Evolutionary conservation across 1,140 invertebrate species (phyloP).

Genomic region (Drosophila erecta): DNA sequence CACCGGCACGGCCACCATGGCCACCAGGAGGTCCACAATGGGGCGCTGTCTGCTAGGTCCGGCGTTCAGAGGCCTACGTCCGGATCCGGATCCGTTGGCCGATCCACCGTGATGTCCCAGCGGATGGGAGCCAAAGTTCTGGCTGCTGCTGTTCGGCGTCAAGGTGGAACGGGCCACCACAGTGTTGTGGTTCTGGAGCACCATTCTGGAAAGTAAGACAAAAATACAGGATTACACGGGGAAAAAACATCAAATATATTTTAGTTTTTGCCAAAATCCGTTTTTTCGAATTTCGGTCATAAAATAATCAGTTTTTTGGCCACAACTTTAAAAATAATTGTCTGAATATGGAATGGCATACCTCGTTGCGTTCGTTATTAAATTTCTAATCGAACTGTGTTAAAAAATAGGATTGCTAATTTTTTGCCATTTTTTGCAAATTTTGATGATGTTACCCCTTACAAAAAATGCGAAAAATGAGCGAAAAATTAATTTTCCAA

Average conservation of each 20-base stretch:
- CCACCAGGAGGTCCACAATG: slow-evolving; percentile 75
- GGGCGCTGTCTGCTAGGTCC: slow-evolving; percentile 71
- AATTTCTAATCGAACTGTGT: too few relatives aligned
- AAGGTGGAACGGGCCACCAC: slow-evolving; percentile 73
- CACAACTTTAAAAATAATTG: too few relatives aligned
- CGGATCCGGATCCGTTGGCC: slow-evolving; percentile 4
- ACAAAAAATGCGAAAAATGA: too few relatives aligned
- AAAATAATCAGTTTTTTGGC: too few relatives aligned
- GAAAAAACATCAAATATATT: background rate
- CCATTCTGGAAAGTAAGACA: slow-evolving; percentile 56
- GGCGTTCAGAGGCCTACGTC: slow-evolving; percentile 20
- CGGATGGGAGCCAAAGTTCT: slow-evolving; percentile 59
- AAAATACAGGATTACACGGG: background rate
- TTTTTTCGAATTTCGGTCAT: too few relatives aligned
- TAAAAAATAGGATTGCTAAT: too few relatives aligned
- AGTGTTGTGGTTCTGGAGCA: slow-evolving; percentile 78
- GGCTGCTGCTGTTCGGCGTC: slow-evolving; percentile 71
- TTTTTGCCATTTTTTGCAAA: too few relatives aligned
- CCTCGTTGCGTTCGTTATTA: too few relatives aligned
- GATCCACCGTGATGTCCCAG: slow-evolving; percentile 18
- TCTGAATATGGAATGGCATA: too few relatives aligned
- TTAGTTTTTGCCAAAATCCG: too few relatives aligned
- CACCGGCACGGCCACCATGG: slow-evolving; percentile 79
- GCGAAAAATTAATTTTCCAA: too few relatives aligned
- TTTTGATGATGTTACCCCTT: too few relatives aligned